phyloP scores from a whole-genome alignment of 2,888 invertebrate genomes.

The Meloe dianella region DNA sequence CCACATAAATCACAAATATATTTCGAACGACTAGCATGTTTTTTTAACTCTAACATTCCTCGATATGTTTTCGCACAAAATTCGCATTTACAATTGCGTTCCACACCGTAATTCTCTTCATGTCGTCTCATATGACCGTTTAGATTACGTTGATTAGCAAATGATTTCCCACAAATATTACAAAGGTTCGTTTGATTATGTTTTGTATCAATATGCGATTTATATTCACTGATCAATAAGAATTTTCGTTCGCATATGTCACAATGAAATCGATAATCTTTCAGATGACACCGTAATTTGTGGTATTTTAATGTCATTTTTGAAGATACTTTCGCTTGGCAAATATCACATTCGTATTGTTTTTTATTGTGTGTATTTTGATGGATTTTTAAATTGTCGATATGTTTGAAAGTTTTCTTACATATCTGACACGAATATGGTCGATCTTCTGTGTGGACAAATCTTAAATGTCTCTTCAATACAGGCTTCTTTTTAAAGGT shows the following conservation, averaged over 20 bases:
- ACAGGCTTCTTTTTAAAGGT: not conserved
- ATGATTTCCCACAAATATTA: not conserved
- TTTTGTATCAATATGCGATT: not conserved
- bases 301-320: not conserved
- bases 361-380: not conserved
- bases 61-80: constrained; percentile 1
- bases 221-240: constrained; percentile 4
- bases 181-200: not conserved
- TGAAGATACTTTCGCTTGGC: not conserved
- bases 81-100: constrained; percentile 11
- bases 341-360: constrained; percentile 2
- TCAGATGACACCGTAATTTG: constrained; percentile 57
- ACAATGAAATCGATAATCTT: constrained; percentile 61
- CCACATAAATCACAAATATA: constrained; percentile 45
- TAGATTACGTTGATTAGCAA: not conserved
- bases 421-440: not conserved
- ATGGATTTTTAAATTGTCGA: not conserved
- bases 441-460: not conserved
- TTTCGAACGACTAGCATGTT: constrained; percentile 20
- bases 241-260: constrained; percentile 56
- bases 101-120: not conserved
- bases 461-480: not conserved
- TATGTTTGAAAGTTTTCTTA: not conserved
- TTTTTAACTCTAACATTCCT: not conserved
- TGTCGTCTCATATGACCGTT: not conserved